These are phyloP conservation scores for Spilogale gracilis DNA, from an alignment of 2,113 vertebrate genomes.

Conservation along the genomic window DNA sequence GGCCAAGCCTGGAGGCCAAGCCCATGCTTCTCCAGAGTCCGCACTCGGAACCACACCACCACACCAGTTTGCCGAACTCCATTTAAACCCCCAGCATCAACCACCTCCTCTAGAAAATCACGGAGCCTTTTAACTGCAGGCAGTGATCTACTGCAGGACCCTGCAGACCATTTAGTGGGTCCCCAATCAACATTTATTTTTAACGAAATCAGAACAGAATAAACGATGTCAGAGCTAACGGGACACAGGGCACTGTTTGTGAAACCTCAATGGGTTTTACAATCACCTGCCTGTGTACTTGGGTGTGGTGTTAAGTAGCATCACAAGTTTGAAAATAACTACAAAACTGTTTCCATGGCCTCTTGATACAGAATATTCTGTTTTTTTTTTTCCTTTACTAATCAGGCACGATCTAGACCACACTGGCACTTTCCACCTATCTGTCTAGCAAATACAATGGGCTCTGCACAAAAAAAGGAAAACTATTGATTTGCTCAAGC, in stretches of 20 bases:
- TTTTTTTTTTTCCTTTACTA: background rate
- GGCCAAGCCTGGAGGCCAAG: background rate
- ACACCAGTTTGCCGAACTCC: background rate
- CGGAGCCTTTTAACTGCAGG: background rate
- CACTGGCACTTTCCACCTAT: background rate
- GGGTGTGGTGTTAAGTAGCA: background rate
- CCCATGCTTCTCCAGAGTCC: background rate
- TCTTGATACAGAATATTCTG: slow-evolving; percentile 1
- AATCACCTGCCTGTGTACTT: background rate
- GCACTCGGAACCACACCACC: background rate
- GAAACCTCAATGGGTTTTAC: background rate
- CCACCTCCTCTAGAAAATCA: slow-evolving; percentile 35
- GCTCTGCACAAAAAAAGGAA: slow-evolving; percentile 4
- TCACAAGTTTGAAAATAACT: background rate
- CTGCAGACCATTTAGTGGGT: background rate
- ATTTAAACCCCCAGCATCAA: background rate
- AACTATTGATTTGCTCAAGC: background rate
- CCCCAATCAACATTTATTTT: slow-evolving; percentile 4
- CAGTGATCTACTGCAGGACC: background rate
- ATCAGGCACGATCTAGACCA: background rate
- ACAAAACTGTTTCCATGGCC: background rate
- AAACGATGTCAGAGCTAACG: background rate
- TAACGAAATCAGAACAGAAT: slow-evolving; percentile 47
- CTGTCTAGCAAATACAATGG: slow-evolving; percentile 32
- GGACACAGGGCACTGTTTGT: background rate